Percentiles rank a stretch among this genome's conserved stretches.
phyloP scores from a whole-genome alignment of 2,797 vertebrate genomes.

The Gila robusta region DNA sequence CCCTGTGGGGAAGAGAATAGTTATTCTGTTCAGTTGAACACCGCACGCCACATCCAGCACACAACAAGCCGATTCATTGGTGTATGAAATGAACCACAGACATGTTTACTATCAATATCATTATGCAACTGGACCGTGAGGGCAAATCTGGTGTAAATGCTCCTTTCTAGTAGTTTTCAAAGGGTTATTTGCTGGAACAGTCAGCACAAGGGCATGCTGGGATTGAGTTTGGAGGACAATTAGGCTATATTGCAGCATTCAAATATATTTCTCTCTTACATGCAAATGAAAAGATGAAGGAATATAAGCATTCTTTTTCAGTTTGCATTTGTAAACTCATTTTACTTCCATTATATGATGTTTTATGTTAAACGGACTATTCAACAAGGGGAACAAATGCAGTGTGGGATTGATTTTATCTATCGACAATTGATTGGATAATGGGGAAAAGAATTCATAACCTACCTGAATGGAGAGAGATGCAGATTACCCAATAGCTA shows the following conservation, averaged over 20 bases:
- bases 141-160: constrained; percentile 30
- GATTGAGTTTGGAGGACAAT: neutral
- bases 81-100: constrained; percentile 33
- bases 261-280: neutral
- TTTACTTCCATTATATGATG: neutral
- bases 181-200: constrained; percentile 1
- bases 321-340: neutral
- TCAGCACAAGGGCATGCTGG: neutral
- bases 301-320: no score
- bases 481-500: neutral
- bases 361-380: neutral
- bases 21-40: constrained; percentile 36
- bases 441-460: neutral
- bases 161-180: neutral
- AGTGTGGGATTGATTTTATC: neutral
- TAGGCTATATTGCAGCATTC: neutral
- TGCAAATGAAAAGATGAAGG: neutral
- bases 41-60: constrained; percentile 17
- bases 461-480: neutral
- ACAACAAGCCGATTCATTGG: constrained; percentile 42
- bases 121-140: constrained; percentile 27
- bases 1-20: constrained; percentile 24
- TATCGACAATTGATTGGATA: neutral
- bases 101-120: constrained; percentile 46
- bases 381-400: neutral